Evolutionary conservation across 2,113 vertebrate genomes (phyloP), one percentile per base, ranked within the genome.

Genomic region (Noturus placidus): DNA sequence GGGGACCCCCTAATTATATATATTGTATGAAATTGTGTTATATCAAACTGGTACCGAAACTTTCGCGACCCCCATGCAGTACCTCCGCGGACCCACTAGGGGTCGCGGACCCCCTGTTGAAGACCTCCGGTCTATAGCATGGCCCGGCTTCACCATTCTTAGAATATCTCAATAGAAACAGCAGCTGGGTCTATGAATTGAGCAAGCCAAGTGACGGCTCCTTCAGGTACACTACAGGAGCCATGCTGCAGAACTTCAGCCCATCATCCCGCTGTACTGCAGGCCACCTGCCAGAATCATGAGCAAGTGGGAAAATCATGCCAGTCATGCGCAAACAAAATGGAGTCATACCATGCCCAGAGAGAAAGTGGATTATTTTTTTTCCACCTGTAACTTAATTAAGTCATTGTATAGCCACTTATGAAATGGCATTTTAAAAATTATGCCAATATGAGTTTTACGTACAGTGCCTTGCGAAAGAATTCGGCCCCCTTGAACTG

Each of bases 111-210:
- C n/a, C n/a, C n/a, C n/a, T n/a, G n/a, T n/a, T n/a, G n/a, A n/a
- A n/a, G n/a, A n/a, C n/a, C n/a, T n/a, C n/a, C n/a, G 25, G 50
- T 8, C 70, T 2, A 50, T 8, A 63, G 46, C 59, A 61, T n/a
- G 25, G 54, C 65, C 61, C 4, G 15, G 61, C 46, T 57, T 67
- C 14, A 57, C 57, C 30, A 27, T 57, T 88, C 42, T 35, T 82
- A 35, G 57, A 82, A 74, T 86, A 67, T 77, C 27, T 30, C 59
- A 42, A 57, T 72, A 67, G 61, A 78, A 85, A 86, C 83, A 79
- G 70, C 59, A 54, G 59, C 27, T 77, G 38, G 38, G 42, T 76
- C 27, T 82, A 7, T 35, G 46, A 82, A 79, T 69, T 70, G 33
- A 67, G 33, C 54, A 79, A 56, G 30, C 30, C 52, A 70, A 74